Conservation (phyloP, 1,140 invertebrate genomes). For the Ceratina australensis region DNA sequence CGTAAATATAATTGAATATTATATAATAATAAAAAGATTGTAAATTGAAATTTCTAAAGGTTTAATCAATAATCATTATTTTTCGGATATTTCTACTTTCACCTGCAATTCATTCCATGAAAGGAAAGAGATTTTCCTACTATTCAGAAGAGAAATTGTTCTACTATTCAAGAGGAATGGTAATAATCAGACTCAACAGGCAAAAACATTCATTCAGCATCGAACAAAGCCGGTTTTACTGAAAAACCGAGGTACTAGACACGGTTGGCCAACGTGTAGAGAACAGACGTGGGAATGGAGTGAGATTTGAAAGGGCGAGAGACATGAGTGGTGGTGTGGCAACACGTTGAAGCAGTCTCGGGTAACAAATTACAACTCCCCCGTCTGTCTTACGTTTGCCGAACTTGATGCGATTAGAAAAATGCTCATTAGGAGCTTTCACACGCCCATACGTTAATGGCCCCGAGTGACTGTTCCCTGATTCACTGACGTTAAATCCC, state of each 20-base stretch:
- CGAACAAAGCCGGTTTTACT: conserved; percentile 20
- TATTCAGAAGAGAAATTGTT: neutral
- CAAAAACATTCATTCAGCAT: conserved; percentile 20
- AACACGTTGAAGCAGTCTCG: conserved; percentile 1
- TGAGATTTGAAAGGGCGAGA: conserved; percentile 42
- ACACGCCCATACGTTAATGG: neutral
- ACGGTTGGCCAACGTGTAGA: conserved; percentile 18
- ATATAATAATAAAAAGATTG: too few species aligned
- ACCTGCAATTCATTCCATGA: too few species aligned
- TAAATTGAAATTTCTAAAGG: too few species aligned
- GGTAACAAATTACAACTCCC: conserved; percentile 15
- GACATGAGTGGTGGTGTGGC: conserved; percentile 3
- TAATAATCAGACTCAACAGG: neutral
- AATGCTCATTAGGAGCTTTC: neutral
- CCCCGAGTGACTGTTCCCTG: neutral
- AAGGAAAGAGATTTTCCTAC: too few species aligned
- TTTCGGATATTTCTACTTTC: too few species aligned
- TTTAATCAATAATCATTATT: too few species aligned
- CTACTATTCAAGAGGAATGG: neutral
- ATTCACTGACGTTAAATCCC: neutral
- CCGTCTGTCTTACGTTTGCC: neutral
- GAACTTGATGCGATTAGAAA: neutral
- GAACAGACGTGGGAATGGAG: conserved; percentile 57
- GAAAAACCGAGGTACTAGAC: conserved; percentile 33
- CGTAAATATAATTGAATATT: too few species aligned